These are phyloP conservation scores for Nephila pilipes DNA, from an alignment of 1,140 invertebrate species.

Conservation along the genomic window DNA sequence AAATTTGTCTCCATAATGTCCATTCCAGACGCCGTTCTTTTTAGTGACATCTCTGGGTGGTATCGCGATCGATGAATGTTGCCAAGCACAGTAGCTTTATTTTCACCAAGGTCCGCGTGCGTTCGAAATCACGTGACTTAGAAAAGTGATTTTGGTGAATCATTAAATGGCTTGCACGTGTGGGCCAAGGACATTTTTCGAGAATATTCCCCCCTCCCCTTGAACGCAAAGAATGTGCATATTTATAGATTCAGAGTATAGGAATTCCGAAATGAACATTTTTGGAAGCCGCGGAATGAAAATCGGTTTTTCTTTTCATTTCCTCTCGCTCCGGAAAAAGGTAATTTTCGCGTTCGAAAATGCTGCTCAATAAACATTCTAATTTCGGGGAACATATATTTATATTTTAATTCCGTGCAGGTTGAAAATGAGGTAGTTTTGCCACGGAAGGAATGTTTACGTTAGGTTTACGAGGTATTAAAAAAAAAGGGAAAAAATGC, in stretches of 20 bases:
- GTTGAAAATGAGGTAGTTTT: not conserved
- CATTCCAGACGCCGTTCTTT: not conserved
- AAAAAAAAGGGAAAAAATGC: too few relatives aligned
- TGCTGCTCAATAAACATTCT: constrained; percentile 4
- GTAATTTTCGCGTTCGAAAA: constrained; percentile 27
- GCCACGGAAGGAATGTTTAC: not conserved
- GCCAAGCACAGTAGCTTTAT: constrained; percentile 3
- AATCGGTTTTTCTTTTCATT: constrained; percentile 14
- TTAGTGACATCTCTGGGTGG: not conserved
- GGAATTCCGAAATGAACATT: constrained; percentile 10
- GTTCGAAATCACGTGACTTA: not conserved
- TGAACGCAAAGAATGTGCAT: not conserved
- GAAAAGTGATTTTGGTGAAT: constrained; percentile 23
- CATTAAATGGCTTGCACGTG: not conserved
- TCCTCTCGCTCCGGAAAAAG: not conserved
- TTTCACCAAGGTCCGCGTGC: not conserved
- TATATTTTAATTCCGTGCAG: not conserved
- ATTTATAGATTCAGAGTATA: constrained; percentile 9
- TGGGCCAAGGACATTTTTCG: constrained; percentile 10
- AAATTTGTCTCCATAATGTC: not conserved
- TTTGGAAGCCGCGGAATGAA: not conserved
- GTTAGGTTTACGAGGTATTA: too few relatives aligned
- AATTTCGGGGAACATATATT: not conserved
- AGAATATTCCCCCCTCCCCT: not conserved
- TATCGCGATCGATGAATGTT: not conserved